phyloP scores from a whole-genome alignment of 2,888 invertebrate species.

The Netelia virgata region DNA sequence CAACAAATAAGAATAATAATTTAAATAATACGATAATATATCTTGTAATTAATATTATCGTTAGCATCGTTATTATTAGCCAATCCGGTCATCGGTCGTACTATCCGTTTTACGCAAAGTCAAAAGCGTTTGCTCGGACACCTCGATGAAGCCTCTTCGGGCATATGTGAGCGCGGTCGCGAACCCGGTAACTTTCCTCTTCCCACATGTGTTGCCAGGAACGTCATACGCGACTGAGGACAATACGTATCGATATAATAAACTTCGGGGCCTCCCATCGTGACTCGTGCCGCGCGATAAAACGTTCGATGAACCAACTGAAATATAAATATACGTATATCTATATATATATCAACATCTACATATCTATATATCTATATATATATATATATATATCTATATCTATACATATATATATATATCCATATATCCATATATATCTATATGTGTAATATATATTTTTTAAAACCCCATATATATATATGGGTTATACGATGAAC shows the following conservation, averaged over 20 bases:
- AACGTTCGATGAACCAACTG: background rate
- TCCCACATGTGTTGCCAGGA: background rate
- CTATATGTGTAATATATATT: too few species aligned
- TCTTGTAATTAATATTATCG: too few species aligned
- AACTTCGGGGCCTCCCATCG: background rate
- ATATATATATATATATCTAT: too few species aligned
- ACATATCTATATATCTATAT: too few species aligned
- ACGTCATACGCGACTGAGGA: background rate
- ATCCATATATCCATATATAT: too few species aligned
- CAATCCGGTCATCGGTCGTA: background rate
- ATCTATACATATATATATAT: too few species aligned
- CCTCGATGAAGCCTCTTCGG: background rate
- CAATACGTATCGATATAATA: background rate
- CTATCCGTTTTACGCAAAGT: conserved; percentile 30
- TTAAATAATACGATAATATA: too few species aligned
- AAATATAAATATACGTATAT: background rate
- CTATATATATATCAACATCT: too few species aligned
- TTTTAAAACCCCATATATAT: too few species aligned
- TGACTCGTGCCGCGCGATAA: background rate
- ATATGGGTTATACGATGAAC: too few species aligned
- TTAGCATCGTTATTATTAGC: background rate
- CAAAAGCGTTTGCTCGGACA: conserved; percentile 30
- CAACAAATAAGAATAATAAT: too few species aligned
- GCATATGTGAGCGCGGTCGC: background rate
- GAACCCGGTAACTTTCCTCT: conserved; percentile 44